Conservation (phyloP, 2,797 vertebrate genomes). For the Apodemus agrarius region DNA sequence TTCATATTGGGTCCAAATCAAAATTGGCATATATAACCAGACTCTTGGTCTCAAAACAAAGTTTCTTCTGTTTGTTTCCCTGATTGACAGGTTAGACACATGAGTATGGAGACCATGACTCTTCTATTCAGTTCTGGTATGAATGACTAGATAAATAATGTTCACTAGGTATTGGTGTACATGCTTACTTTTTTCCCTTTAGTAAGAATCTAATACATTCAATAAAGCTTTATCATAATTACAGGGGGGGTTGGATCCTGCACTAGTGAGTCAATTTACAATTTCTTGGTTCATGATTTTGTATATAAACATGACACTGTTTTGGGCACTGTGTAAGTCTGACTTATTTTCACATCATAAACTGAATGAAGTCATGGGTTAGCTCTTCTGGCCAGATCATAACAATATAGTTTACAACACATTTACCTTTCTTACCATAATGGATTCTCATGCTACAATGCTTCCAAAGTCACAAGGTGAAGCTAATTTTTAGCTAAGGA, state of each 20-base stretch:
- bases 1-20: neutral
- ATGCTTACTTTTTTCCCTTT: neutral
- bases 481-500: conserved; percentile 62
- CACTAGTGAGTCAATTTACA: conserved; percentile 51
- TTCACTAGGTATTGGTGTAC: neutral
- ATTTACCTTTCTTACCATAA: conserved; percentile 68
- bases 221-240: neutral
- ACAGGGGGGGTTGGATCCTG: neutral
- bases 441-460: conserved; percentile 71
- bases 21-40: neutral
- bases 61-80: neutral
- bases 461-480: conserved; percentile 68
- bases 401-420: conserved; percentile 71
- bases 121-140: neutral
- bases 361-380: conserved; percentile 67
- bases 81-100: neutral
- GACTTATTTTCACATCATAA: conserved; percentile 66
- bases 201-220: neutral
- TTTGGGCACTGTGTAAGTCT: conserved; percentile 59
- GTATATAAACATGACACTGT: conserved; percentile 62
- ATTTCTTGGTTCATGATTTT: conserved; percentile 61
- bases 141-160: neutral
- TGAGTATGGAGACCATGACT: neutral
- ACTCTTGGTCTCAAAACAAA: neutral
- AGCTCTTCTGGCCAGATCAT: conserved; percentile 53